Conservation (phyloP, 1,140 invertebrate genomes). For the Drosophila arizonae region DNA sequence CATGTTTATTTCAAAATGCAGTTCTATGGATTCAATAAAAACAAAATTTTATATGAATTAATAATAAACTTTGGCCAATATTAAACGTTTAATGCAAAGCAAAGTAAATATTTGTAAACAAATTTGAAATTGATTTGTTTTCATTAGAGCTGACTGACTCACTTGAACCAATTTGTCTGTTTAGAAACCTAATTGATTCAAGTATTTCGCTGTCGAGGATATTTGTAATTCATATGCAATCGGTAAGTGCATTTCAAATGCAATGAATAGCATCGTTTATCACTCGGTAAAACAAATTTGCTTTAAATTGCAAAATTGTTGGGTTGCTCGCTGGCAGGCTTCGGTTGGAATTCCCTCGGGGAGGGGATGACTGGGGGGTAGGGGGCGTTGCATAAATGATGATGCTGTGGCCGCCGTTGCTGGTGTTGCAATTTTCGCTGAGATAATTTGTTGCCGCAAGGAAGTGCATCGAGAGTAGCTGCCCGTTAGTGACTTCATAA, state of each 20-base stretch:
- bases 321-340: no score
- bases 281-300: conserved; percentile 55
- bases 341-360: no score
- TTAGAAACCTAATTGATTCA: neutral
- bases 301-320: conserved; percentile 50
- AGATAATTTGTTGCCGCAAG: conserved; percentile 44
- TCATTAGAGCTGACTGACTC: neutral
- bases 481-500: conserved; percentile 40
- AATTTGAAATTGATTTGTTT: neutral
- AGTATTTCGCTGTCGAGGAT: neutral
- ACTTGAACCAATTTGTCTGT: neutral
- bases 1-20: no score
- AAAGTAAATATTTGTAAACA: no score
- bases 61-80: no score
- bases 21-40: no score
- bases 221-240: conserved; percentile 37
- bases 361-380: neutral
- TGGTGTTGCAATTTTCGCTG: conserved; percentile 17
- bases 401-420: conserved; percentile 29
- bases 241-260: conserved; percentile 38
- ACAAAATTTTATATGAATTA: no score
- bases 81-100: no score
- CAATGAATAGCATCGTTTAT: conserved; percentile 57
- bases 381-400: conserved; percentile 24
- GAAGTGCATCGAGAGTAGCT: conserved; percentile 39